Evolutionary conservation across 2,888 invertebrate species (phyloP).

Genomic region (Neria commutata): DNA sequence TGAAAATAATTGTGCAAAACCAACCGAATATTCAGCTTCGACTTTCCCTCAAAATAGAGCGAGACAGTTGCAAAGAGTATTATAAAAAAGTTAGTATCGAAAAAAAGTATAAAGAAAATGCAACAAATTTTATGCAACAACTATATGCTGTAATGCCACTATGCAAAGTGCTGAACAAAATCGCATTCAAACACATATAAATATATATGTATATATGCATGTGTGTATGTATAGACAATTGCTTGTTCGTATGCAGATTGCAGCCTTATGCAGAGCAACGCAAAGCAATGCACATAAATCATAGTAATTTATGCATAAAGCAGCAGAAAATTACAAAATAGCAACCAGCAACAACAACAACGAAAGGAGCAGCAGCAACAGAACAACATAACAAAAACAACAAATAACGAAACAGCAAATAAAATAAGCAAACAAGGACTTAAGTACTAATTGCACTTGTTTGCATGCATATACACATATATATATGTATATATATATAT

Average conservation of each 20-base stretch:
- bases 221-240: no score
- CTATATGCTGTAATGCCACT: no score
- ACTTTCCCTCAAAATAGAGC: no score
- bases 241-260: background rate
- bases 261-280: background rate
- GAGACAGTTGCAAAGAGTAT: constrained; percentile 5
- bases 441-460: background rate
- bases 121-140: background rate
- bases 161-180: no score
- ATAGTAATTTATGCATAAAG: background rate
- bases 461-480: background rate
- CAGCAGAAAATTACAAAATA: no score
- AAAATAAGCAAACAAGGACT: background rate
- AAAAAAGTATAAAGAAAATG: background rate
- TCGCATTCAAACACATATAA: background rate
- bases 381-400: background rate
- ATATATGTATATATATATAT: background rate
- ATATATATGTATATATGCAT: background rate
- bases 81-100: constrained; percentile 13
- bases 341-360: no score
- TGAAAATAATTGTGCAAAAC: no score
- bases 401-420: background rate
- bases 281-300: background rate
- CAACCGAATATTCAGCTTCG: no score
- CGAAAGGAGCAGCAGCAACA: background rate